These are phyloP conservation scores for Dendrolimus punctatus DNA, from an alignment of 1,140 invertebrate species.

Conservation along the genomic window DNA sequence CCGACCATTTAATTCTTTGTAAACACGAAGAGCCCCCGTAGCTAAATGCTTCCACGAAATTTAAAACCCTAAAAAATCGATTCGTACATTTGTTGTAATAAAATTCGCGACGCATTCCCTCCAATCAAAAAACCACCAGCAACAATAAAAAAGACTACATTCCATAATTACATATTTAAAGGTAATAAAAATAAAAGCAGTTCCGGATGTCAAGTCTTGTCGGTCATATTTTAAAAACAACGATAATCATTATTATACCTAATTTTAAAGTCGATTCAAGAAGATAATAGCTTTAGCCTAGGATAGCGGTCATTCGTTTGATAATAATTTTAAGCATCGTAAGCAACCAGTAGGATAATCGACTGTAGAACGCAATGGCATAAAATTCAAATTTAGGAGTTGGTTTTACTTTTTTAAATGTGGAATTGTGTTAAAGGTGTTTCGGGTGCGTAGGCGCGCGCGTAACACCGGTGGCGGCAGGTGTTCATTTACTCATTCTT, in stretches of 20 bases:
- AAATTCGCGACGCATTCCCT: background rate
- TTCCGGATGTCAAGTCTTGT: constrained; percentile 55
- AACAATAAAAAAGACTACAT: constrained; percentile 10
- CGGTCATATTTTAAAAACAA: constrained; percentile 58
- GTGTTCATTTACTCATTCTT: constrained; percentile 69
- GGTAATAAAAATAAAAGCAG: constrained; percentile 40
- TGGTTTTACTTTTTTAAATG: constrained; percentile 24
- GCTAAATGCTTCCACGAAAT: constrained; percentile 21
- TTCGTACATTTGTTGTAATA: background rate
- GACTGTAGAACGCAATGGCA: constrained; percentile 18
- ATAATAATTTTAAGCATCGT: constrained; percentile 24
- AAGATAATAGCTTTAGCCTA: constrained; percentile 53
- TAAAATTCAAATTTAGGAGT: constrained; percentile 29
- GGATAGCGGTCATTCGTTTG: constrained; percentile 26
- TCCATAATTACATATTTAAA: constrained; percentile 32
- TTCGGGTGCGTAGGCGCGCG: constrained; percentile 48
- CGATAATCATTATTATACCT: constrained; percentile 62
- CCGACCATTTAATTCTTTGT: constrained; percentile 13
- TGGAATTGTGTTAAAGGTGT: constrained; percentile 30
- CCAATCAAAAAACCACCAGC: constrained; percentile 1
- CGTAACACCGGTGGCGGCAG: constrained; percentile 67
- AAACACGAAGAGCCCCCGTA: constrained; percentile 16
- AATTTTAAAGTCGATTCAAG: constrained; percentile 60
- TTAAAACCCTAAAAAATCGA: background rate
- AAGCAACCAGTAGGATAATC: constrained; percentile 16